Evolutionary conservation across 2,113 vertebrate species (phyloP), one percentile per base, ranked within the genome.

Genomic region (Halichoeres trimaculatus): DNA sequence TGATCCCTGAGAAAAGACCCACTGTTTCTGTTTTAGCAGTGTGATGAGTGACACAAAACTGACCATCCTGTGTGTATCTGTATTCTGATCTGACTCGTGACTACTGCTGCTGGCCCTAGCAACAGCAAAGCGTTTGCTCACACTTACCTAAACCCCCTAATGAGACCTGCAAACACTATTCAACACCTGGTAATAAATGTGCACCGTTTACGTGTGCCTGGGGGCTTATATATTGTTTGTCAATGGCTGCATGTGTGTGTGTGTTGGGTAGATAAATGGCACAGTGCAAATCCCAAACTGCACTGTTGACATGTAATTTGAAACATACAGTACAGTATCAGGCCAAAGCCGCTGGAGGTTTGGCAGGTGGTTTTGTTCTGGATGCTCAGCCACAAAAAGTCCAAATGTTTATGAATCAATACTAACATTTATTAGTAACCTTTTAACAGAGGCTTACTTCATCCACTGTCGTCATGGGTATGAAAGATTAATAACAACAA

Each of bases 131-230:
- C 73, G 68, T 54, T 50, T 0, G 4, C 52, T 86, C 80, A 90
- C 89, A 89, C 88, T 88, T 91, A 90, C 82, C 82, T 90, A 90
- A 91, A 78, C 22, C 68, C 56, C 47, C 78, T 87, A 88, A 91
- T 85, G 84, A 91, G 80, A 70, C 16, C 64, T 47, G 36, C 63
- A 41, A 86, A 68, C 43, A 20, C 74, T 65, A 52, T 41, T 75
- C 56, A 83, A 79, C 81, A 77, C 51, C 61, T 73, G 66, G 70
- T 34, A 81, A 75, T 83, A 80, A 71, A 83, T 38, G 50, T 38
- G 30, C 35, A 60, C 71, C 60, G 45, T 64, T 61, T 65, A 65
- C 70, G 65, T 72, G 70, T 36, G 61, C 64, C 48, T 51, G 26
- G 61, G 65, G 50, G 50, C 11, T 2, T 14, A 40, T 50, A 38